These are phyloP conservation scores for Pyrrhura leucotis DNA, from an alignment of 2,797 vertebrate species.

Conservation along the genomic window DNA sequence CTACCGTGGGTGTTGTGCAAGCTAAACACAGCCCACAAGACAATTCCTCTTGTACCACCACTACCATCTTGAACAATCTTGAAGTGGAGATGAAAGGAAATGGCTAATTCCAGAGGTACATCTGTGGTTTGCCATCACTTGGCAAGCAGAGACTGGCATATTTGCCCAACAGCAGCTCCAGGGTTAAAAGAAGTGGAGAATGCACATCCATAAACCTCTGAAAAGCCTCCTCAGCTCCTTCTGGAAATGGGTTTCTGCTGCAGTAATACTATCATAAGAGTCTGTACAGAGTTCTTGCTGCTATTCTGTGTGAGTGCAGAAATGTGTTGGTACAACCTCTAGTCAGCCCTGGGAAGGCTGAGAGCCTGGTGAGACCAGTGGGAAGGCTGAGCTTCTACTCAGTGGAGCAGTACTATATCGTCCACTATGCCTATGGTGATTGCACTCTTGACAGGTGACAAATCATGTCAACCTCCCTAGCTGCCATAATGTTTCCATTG, in stretches of 20 bases:
- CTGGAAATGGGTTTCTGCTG: neutral
- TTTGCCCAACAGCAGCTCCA: neutral
- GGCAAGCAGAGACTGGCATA: neutral
- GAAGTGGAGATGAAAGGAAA: slow-evolving; percentile 3
- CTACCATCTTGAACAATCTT: neutral
- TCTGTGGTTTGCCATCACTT: neutral
- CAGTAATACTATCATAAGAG: neutral
- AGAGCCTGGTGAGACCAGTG: neutral
- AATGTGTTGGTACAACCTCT: neutral
- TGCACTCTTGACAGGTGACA: neutral
- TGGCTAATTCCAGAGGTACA: neutral
- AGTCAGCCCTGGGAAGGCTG: neutral
- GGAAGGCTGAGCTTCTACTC: neutral
- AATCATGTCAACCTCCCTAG: neutral
- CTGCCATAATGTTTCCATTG: neutral
- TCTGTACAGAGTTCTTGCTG: neutral
- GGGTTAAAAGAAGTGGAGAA: neutral
- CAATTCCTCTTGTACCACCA: neutral
- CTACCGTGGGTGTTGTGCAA: neutral
- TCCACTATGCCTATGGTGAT: neutral
- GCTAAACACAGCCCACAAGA: slow-evolving; percentile 8
- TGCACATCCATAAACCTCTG: neutral
- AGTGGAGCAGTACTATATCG: neutral
- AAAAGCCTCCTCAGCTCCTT: neutral
- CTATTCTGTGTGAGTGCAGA: neutral